Conservation (phyloP, 2,888 invertebrate genomes). For the Eupelmus urozonus region DNA sequence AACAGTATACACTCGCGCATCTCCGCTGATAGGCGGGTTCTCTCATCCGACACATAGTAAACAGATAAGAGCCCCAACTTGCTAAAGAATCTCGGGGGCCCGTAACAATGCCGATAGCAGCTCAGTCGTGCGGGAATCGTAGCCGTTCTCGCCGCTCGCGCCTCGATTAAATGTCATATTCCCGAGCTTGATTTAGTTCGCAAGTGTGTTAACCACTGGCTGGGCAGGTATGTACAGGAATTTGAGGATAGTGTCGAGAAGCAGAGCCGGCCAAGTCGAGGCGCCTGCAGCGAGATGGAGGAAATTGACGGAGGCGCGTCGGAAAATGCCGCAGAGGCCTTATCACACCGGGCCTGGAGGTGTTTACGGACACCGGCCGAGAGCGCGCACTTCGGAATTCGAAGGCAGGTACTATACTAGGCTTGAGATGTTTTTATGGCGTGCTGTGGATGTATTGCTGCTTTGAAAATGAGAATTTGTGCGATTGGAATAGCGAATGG, state of each 20-base stretch:
- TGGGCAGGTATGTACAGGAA: constrained; percentile 45
- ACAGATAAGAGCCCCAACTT: constrained; percentile 63
- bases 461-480: too few relatives aligned
- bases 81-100: constrained; percentile 10
- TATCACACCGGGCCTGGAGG: constrained; percentile 79
- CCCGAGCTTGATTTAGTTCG: neutral
- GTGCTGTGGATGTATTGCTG: too few relatives aligned
- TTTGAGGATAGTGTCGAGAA: constrained; percentile 20
- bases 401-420: constrained; percentile 66
- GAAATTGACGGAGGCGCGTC: neutral
- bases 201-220: neutral
- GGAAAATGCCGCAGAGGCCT: constrained; percentile 74
- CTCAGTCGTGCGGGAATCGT: constrained; percentile 22
- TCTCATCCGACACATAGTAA: constrained; percentile 57
- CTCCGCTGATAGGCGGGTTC: constrained; percentile 10
- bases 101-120: constrained; percentile 2
- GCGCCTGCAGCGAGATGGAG: constrained; percentile 9
- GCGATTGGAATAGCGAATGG: too few relatives aligned
- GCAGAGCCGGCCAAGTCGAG: neutral
- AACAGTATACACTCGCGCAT: neutral
- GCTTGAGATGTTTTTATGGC: too few relatives aligned
- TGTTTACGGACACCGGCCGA: constrained; percentile 81
- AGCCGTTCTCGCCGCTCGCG: neutral
- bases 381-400: too few relatives aligned
- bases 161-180: neutral